Base-by-base conservation (phyloP, 2,888 invertebrate genomes). In the Sialis fuliginosa region DNA sequence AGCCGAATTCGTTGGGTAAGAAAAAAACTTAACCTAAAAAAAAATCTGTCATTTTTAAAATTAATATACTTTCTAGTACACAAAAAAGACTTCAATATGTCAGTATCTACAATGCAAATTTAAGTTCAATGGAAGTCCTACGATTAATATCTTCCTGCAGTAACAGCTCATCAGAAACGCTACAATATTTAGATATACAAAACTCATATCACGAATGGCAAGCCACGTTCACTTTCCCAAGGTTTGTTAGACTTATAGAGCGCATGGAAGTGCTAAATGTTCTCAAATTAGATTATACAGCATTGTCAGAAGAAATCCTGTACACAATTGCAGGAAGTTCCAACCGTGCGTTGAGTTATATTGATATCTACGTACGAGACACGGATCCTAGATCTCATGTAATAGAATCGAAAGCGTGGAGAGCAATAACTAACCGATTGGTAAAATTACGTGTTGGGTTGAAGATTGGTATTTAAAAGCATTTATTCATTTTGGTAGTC, bases 191-290 rank as follows among this genome's bases (percentile, higher is more conserved):
- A 22, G 66, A 69, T 50, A 58, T 69, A 6, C 61, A 64, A 6
- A 66, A 66, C 48, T 65, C 67, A 45, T 67, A 66, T 50, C 59
- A 62, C 46, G 66, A 67, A 51, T 66, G 63, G 60, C 64, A 67
- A 49, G 54, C 55, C 13, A 53, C 55, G 12, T 58, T 54, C 34
- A 53, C 56, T 9, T 52, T 55, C 5, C 49, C 52, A 6, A 52
- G 56, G 46, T 56, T 61, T 53, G 51, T 54, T 30, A 52, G 52
- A 44, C 57, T 56, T 42, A 54, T 70, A 7, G 62, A 65, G 39
- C 62, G 64, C 46, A 57, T 70, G 41, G 55, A 57, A 9, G 60
- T 59, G 42, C 55, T 70, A 10, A 59, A 56, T 31, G 56, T 59
- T 7, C 54, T 70, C 40, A 64, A 65, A 53, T 53, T 70, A 44